These are phyloP conservation scores for Rattus rattus DNA, from an alignment of 2,113 vertebrate genomes.

Conservation along the genomic window DNA sequence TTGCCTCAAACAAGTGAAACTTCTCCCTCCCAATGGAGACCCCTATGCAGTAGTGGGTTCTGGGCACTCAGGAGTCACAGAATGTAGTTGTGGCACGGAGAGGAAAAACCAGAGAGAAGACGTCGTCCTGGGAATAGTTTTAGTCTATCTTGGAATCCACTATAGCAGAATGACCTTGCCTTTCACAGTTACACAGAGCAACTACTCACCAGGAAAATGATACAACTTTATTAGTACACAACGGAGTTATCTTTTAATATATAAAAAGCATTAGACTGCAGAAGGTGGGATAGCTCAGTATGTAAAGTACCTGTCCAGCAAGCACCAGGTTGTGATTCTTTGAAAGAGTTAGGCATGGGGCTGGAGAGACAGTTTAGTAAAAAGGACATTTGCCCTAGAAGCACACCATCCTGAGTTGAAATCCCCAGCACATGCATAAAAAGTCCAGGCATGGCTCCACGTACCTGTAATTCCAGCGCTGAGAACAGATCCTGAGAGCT, in stretches of 20 bases:
- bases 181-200: not conserved
- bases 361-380: too few species aligned
- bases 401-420: not conserved
- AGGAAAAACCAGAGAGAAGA: not conserved
- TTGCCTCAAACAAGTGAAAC: constrained; percentile 74
- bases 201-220: not conserved
- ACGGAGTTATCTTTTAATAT: not conserved
- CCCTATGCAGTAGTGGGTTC: not conserved
- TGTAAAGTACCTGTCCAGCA: not conserved
- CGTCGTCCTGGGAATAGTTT: not conserved
- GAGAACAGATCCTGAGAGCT: not conserved
- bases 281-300: not conserved
- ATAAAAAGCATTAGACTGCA: not conserved
- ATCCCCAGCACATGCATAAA: not conserved
- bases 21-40: constrained; percentile 67
- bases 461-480: not conserved
- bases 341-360: not conserved
- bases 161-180: not conserved
- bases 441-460: not conserved
- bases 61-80: not conserved
- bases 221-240: not conserved
- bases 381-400: not conserved
- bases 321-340: too few species aligned
- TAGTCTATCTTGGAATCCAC: not conserved
- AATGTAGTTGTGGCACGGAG: not conserved